phyloP scores from a whole-genome alignment of 2,113 vertebrate species.

The Hippocampus mohnikei region DNA sequence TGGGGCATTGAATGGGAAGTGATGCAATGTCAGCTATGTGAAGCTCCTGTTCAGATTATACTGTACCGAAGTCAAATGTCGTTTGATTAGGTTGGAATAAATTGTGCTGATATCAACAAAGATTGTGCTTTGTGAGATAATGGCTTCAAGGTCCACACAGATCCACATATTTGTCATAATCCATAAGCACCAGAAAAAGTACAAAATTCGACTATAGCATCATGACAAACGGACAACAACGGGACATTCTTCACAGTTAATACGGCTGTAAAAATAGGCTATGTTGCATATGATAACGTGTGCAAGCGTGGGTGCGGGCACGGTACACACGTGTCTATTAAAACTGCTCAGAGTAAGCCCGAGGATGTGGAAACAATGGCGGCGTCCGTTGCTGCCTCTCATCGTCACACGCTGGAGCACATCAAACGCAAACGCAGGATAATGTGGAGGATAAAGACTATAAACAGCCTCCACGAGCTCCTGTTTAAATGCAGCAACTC shows the following conservation, averaged over 20 bases:
- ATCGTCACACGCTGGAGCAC: conserved; percentile 42
- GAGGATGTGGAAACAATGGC: conserved; percentile 48
- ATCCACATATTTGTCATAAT: not conserved
- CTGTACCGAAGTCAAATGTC: no score
- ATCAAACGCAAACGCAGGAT: conserved; percentile 42
- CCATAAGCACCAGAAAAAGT: not conserved
- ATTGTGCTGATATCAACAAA: no score
- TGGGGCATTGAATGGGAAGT: no score
- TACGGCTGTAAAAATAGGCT: conserved; percentile 13
- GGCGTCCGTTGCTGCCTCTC: conserved; percentile 48
- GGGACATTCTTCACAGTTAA: not conserved
- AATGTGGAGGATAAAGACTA: conserved; percentile 46
- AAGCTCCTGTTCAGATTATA: no score
- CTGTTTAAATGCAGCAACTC: conserved; percentile 40
- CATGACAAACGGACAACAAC: not conserved
- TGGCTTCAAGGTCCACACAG: not conserved
- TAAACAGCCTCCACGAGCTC: conserved; percentile 43
- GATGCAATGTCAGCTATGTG: no score
- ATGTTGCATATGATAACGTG: conserved; percentile 6
- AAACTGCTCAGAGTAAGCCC: conserved; percentile 38
- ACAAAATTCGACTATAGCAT: not conserved
- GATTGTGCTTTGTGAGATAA: no score
- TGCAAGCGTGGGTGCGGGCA: conserved; percentile 21
- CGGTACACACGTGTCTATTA: conserved; percentile 36
- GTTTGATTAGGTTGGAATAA: no score